phyloP scores from a whole-genome alignment of 1,140 invertebrate species.

The Lineus longissimus region DNA sequence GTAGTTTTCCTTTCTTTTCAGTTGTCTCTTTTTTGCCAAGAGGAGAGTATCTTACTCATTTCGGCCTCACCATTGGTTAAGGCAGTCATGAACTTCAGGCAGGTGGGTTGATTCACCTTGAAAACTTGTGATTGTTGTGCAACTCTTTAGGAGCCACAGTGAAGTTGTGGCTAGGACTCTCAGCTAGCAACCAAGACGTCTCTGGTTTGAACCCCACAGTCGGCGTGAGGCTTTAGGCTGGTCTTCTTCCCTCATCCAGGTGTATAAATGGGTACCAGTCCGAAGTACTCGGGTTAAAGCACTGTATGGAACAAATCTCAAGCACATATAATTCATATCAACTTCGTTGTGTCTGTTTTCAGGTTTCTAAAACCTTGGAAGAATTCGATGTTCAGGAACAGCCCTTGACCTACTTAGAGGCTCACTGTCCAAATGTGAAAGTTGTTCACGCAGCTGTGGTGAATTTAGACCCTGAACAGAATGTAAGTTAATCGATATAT shows the following conservation, averaged over 20 bases:
- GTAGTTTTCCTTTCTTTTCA: no score
- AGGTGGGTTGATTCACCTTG: slow-evolving; percentile 33
- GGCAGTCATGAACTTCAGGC: slow-evolving; percentile 72
- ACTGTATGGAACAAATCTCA: no score
- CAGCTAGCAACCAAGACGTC: no score
- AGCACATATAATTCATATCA: neutral
- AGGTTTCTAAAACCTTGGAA: slow-evolving; percentile 73
- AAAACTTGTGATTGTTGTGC: no score
- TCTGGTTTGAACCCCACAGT: no score
- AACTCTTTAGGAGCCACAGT: no score
- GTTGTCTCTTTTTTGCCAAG: slow-evolving; percentile 51
- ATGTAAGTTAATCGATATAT: slow-evolving; percentile 37
- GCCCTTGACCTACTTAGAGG: slow-evolving; percentile 58
- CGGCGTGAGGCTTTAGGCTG: no score
- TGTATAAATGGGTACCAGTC: no score
- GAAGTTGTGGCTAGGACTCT: no score
- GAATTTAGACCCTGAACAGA: slow-evolving; percentile 56
- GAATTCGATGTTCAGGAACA: slow-evolving; percentile 82
- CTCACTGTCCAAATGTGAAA: slow-evolving; percentile 44
- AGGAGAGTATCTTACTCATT: slow-evolving; percentile 68
- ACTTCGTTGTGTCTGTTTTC: slow-evolving; percentile 22
- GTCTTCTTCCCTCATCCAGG: no score
- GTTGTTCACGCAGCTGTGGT: slow-evolving; percentile 66
- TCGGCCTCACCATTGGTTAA: slow-evolving; percentile 82
- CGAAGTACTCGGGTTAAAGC: no score